Base-by-base conservation (phyloP, 2,113 vertebrate species). In the Cariama cristata region DNA sequence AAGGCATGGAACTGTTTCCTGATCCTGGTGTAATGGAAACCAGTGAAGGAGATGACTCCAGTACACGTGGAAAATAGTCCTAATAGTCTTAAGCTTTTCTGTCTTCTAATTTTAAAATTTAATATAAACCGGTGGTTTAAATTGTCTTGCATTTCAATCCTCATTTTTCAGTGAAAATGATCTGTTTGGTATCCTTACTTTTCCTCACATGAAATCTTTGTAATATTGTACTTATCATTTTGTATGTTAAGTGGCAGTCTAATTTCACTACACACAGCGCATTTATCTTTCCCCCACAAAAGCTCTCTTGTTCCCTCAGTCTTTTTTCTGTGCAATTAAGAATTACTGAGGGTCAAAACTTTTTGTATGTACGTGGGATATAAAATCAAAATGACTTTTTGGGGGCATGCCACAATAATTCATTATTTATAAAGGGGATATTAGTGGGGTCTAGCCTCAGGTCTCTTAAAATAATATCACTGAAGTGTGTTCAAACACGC, bases 281-380 rank as follows among this genome's bases (percentile, higher is more conserved):
- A 66, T 5, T 19, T 79, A 17, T 56, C 13, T 64, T 26, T 22
- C 3, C 8, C 5, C 2, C 5, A 3, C 20, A 0, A 0, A 45
- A 80, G 4, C 3, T n/a, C 20, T 90, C 14, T 47, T 68, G 6
- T 73, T 73, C 19, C 33, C 45, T 74, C 23, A 44, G 5, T 32
- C 20, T 77, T 79, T 53, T n/a, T 66, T 59, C 56, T 53, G 18
- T 67, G 18, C 12, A 67, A 42, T 22, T 75, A 35, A 62, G 81
- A 81, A 33, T 32, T 69, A 52, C 27, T 22, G 42, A 79, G 6
- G 19, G 18, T 56, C 30, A 60, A 35, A 77, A n/a, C 10, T 40
- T 49, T 64, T 59, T 8, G 13, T 35, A 45, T 26, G 15, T 13
- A 63, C 38, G 38, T 38, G 38, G 14, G 20, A 28, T 52, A 69